Evolutionary conservation across 2,888 invertebrate genomes (phyloP), one percentile per base, ranked within the genome.

Genomic region (Bugula neritina): DNA sequence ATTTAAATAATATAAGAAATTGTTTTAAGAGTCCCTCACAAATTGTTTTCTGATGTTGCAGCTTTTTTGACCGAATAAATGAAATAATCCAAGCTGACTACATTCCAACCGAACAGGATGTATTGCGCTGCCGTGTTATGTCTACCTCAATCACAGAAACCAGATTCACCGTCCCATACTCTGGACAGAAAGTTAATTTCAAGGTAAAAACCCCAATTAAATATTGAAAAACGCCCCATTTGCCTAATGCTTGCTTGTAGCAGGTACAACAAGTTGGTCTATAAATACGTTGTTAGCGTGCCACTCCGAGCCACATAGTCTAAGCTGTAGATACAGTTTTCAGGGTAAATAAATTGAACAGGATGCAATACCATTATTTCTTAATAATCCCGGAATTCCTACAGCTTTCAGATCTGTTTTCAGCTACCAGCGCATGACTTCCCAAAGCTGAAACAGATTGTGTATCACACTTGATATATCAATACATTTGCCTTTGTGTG

Each of bases 21-120:
- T n/a, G n/a, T n/a, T n/a, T n/a, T n/a, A n/a, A n/a, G n/a, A n/a
- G n/a, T n/a, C n/a, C n/a, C n/a, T n/a, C n/a, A n/a, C n/a, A n/a
- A n/a, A n/a, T n/a, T n/a, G n/a, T n/a, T n/a, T n/a, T n/a, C n/a
- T n/a, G n/a, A 43, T 73, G 74, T 84, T 86, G 58, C 83, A 92
- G 92, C 83, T 92, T 92, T 82, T 85, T 92, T 77, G 89, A 91
- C 78, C 87, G 89, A 83, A 86, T 92, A 76, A 88, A 88, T 75
- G 86, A 88, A 71, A 88, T 92, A 73, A 87, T 88, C 75, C 86
- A 88, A 73, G 77, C 85, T 0, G 87, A 88, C 73, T 92, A 91
- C 79, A 85, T 89, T 27, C 92, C 92, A 0, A 87, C 89, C 5
- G 90, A 90, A 74, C 63, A 91, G 78, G 92, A 92, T 77, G 91